Evolutionary conservation across 37 sponge, comb jelly and placozoan genomes (phyloP).

Genomic region (Ephydatia muelleri): DNA sequence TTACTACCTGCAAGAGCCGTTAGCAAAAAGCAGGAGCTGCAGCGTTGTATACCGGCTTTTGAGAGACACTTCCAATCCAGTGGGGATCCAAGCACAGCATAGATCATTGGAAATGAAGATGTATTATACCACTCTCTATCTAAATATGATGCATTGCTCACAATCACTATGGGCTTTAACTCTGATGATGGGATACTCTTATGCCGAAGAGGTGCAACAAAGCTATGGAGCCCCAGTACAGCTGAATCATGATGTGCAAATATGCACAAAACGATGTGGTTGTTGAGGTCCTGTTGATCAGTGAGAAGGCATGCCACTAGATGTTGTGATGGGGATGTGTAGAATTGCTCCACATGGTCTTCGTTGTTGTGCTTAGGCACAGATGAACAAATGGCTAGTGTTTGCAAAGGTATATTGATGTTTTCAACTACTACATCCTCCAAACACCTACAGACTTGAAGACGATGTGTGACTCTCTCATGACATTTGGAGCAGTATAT

Average conservation of each 20-base stretch:
- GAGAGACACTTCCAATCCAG: conserved; percentile 43
- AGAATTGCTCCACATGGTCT: neutral
- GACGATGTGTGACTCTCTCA: conserved; percentile 22
- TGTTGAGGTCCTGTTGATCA: neutral
- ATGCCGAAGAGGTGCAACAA: conserved; percentile 50
- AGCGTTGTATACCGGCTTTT: conserved; percentile 34
- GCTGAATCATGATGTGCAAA: conserved; percentile 67
- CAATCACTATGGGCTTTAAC: conserved; percentile 61
- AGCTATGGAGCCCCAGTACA: conserved; percentile 48
- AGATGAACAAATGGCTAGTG: neutral
- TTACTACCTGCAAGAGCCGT: conserved; percentile 12
- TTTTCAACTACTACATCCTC: neutral
- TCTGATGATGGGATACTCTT: conserved; percentile 15
- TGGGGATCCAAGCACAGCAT: conserved; percentile 60
- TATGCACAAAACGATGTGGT: conserved; percentile 82
- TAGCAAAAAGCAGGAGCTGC: conserved; percentile 60
- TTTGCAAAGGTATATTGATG: neutral
- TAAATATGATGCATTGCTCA: conserved; percentile 53
- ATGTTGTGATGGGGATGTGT: neutral
- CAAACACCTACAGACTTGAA: neutral
- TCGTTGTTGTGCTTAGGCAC: neutral
- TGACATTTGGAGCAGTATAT: conserved; percentile 3
- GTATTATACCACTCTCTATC: conserved; percentile 62
- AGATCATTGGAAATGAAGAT: conserved; percentile 33
- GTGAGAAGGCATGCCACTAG: neutral